A percentile compares a stretch with the other conserved stretches of the same genome.
Conservation (phyloP, 2,113 vertebrate species). For the Prunella fulvescens region DNA sequence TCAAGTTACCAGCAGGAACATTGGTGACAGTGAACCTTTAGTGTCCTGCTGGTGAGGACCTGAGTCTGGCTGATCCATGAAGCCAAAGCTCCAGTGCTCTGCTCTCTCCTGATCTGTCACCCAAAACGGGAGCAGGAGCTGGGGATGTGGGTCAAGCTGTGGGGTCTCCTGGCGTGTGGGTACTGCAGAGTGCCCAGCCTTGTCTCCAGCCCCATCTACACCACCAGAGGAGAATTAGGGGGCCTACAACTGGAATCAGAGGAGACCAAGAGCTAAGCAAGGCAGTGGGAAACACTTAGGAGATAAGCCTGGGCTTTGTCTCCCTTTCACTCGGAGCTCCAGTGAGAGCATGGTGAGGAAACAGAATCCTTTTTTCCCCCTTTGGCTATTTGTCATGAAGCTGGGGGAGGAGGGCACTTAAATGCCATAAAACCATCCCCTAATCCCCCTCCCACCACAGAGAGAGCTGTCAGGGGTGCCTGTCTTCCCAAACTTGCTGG, state of each 20-base stretch:
- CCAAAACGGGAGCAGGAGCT: neutral
- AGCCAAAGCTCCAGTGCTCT: rapidly evolving
- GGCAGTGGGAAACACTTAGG: neutral
- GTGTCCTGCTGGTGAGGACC: neutral
- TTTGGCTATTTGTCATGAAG: neutral
- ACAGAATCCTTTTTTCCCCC: neutral
- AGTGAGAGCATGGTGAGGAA: neutral
- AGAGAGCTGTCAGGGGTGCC: neutral
- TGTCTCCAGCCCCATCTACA: neutral
- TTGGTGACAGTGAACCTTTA: neutral
- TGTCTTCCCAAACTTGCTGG: neutral
- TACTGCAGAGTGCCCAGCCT: neutral
- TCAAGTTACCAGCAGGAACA: neutral
- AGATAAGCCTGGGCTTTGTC: neutral
- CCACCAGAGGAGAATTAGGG: neutral
- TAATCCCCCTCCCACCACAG: neutral
- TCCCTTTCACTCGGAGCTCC: neutral
- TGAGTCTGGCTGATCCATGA: neutral
- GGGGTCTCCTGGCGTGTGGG: rapidly evolving
- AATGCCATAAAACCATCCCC: neutral
- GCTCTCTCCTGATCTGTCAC: neutral
- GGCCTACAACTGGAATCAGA: neutral
- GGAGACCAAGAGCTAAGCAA: neutral
- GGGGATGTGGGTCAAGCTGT: neutral
- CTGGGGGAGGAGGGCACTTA: neutral